phyloP scores from a whole-genome alignment of 2,888 invertebrate genomes.

The Zelleria hepariella region DNA sequence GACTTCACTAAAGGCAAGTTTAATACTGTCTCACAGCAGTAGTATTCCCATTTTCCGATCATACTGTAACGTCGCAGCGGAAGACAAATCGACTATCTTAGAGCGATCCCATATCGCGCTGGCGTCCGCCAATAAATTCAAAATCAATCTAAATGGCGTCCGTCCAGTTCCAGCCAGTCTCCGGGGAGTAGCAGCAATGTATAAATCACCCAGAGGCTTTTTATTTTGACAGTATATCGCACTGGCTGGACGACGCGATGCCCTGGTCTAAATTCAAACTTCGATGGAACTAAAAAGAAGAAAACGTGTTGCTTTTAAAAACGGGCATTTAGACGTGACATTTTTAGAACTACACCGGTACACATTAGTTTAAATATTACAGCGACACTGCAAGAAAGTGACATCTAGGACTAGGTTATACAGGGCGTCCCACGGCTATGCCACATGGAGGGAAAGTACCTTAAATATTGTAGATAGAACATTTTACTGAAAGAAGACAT shows the following conservation, averaged over 20 bases:
- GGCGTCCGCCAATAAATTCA: constrained; percentile 56
- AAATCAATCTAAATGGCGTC: constrained; percentile 47
- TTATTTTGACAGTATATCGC: background rate
- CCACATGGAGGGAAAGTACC: no score
- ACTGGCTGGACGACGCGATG: background rate
- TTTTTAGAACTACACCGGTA: background rate
- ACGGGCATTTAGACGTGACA: background rate
- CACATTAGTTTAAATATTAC: background rate
- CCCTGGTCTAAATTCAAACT: background rate
- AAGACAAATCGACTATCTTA: constrained; percentile 55
- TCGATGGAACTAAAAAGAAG: background rate
- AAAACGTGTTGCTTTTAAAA: background rate
- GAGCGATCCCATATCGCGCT: constrained; percentile 33
- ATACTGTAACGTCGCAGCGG: constrained; percentile 12
- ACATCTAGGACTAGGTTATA: no score
- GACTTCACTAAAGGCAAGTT: no score
- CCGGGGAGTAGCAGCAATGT: constrained; percentile 3
- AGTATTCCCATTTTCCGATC: no score
- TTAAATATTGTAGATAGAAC: no score
- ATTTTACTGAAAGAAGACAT: no score
- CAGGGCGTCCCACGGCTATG: no score
- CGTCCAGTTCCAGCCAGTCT: constrained; percentile 7
- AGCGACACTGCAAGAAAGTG: background rate
- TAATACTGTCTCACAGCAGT: no score
- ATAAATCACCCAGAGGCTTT: constrained; percentile 1